These are phyloP conservation scores for Phaenicophaeus curvirostris DNA, from an alignment of 2,797 vertebrate genomes.

Conservation along the genomic window DNA sequence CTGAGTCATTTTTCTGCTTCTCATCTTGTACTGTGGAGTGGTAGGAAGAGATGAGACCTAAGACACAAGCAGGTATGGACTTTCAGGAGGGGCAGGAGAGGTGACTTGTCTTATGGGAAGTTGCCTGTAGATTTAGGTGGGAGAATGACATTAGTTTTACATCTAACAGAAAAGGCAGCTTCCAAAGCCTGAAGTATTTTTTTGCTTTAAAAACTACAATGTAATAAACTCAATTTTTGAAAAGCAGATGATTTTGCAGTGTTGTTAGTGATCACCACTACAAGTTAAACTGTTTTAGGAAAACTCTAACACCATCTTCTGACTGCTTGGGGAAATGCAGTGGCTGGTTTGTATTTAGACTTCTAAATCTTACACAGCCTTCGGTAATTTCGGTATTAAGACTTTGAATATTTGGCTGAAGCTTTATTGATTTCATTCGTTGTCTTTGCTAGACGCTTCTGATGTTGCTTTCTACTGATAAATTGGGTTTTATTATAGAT, in stretches of 20 bases:
- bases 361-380: background rate
- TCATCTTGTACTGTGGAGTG: background rate
- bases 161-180: background rate
- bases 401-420: background rate
- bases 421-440: background rate
- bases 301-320: conserved; percentile 44
- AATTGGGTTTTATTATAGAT: background rate
- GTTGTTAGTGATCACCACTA: background rate
- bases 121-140: background rate
- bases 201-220: background rate
- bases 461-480: background rate
- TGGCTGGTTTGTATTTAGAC: background rate
- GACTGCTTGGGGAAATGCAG: conserved; percentile 22
- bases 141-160: background rate
- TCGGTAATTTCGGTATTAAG: background rate
- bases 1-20: background rate
- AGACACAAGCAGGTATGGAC: background rate
- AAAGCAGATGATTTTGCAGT: background rate
- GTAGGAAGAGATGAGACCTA: background rate
- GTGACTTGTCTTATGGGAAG: background rate
- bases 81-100: background rate
- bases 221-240: background rate
- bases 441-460: background rate
- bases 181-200: background rate
- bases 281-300: background rate